Percentiles rank a stretch among this genome's conserved stretches.
Conservation (phyloP, 1,140 invertebrate genomes). For the Elymnias hypermnestra region DNA sequence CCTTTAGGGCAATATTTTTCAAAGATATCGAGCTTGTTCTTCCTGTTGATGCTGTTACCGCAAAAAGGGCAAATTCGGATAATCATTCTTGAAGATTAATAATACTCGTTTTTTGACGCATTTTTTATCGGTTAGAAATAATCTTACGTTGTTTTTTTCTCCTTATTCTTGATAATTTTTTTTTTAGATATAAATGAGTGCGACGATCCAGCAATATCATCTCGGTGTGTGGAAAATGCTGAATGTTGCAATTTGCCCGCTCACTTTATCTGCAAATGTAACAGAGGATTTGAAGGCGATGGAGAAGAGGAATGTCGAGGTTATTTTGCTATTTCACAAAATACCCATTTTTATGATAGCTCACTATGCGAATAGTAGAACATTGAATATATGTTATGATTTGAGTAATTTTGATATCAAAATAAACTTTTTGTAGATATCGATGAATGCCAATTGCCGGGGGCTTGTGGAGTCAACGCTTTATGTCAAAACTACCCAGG, state of each 20-base stretch:
- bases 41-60: no score
- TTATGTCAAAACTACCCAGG: constrained; percentile 90
- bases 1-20: no score
- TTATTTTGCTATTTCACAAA: constrained; percentile 79
- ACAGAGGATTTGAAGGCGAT: constrained; percentile 91
- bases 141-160: no score
- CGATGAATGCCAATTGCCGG: constrained; percentile 87
- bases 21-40: no score
- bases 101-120: no score
- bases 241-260: constrained; percentile 96
- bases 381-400: no score
- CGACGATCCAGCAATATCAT: constrained; percentile 87
- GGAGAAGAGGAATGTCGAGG: constrained; percentile 89
- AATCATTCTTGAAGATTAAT: no score
- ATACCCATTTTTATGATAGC: no score
- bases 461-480: constrained; percentile 87
- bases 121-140: no score
- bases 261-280: constrained; percentile 95
- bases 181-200: constrained; percentile 94
- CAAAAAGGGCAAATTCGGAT: no score
- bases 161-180: not conserved
- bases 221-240: constrained; percentile 91
- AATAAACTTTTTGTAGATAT: constrained; percentile 82
- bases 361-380: no score
- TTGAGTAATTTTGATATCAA: no score